Conservation (phyloP, 2,888 invertebrate species). For the Hartigia nigra region DNA sequence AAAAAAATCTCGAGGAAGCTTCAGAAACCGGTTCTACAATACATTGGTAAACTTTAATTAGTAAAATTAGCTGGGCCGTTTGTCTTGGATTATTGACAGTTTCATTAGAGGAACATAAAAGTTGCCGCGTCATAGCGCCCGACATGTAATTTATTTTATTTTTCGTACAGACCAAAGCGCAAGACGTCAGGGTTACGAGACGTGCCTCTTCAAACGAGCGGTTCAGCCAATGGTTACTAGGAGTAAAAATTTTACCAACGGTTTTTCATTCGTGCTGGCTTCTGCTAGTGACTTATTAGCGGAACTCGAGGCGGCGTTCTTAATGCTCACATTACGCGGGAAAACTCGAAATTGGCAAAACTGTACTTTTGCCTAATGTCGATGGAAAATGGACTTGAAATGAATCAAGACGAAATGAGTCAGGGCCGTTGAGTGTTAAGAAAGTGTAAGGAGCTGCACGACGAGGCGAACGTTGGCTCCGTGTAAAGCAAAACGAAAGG, state of each 20-base stretch:
- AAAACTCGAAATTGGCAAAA: background rate
- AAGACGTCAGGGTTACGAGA: background rate
- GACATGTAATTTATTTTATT: background rate
- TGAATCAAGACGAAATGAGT: background rate
- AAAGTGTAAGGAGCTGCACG: background rate
- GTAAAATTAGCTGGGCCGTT: slow-evolving; percentile 38
- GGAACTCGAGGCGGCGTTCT: background rate
- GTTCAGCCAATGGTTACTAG: background rate
- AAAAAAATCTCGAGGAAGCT: background rate
- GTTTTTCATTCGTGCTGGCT: background rate
- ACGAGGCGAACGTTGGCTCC: background rate
- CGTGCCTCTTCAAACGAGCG: background rate
- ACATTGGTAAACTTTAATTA: slow-evolving; percentile 42
- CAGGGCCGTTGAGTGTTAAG: background rate
- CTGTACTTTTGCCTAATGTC: background rate
- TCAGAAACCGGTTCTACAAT: background rate
- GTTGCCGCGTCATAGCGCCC: background rate
- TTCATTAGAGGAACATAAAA: slow-evolving; percentile 19
- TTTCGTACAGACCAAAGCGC: background rate
- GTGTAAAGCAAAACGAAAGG: background rate
- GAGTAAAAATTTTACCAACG: background rate
- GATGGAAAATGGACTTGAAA: background rate
- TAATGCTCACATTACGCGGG: background rate
- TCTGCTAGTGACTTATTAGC: background rate
- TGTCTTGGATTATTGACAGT: slow-evolving; percentile 41